Evolutionary conservation across 1,140 invertebrate species (phyloP).

Genomic region (Anthonomus grandis): DNA sequence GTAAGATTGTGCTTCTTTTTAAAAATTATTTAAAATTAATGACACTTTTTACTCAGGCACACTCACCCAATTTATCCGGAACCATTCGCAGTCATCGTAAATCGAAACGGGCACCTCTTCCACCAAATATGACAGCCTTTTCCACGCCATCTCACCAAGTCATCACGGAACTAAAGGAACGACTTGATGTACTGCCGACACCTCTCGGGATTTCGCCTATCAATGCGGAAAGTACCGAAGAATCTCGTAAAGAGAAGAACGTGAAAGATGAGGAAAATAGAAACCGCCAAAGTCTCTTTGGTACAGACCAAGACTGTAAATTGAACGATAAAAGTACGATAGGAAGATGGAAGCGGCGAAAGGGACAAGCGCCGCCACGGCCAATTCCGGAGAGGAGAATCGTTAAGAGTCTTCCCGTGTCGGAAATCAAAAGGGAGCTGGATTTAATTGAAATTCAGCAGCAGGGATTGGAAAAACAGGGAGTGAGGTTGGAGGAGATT

Average conservation of each 20-base stretch:
- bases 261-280: constrained; percentile 59
- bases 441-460: constrained; percentile 82
- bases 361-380: constrained; percentile 76
- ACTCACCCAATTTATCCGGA: constrained; percentile 13
- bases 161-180: constrained; percentile 4
- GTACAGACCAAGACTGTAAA: neutral
- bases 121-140: constrained; percentile 43
- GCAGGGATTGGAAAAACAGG: constrained; percentile 83
- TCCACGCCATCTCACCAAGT: constrained; percentile 13
- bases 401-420: constrained; percentile 69
- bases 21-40: constrained; percentile 6
- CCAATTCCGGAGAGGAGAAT: constrained; percentile 64
- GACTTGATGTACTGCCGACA: neutral
- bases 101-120: constrained; percentile 55
- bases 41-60: constrained; percentile 9
- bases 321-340: constrained; percentile 58
- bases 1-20: constrained; percentile 41
- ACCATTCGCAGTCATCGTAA: constrained; percentile 47
- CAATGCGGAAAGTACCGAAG: constrained; percentile 10
- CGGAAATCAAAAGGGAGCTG: constrained; percentile 70
- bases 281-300: constrained; percentile 38
- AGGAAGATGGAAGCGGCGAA: constrained; percentile 71
- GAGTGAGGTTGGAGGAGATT: constrained; percentile 80
- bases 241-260: constrained; percentile 52
- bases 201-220: neutral